Evolutionary conservation across 2,888 invertebrate genomes (phyloP).

Genomic region (Lucinisca nassula): DNA sequence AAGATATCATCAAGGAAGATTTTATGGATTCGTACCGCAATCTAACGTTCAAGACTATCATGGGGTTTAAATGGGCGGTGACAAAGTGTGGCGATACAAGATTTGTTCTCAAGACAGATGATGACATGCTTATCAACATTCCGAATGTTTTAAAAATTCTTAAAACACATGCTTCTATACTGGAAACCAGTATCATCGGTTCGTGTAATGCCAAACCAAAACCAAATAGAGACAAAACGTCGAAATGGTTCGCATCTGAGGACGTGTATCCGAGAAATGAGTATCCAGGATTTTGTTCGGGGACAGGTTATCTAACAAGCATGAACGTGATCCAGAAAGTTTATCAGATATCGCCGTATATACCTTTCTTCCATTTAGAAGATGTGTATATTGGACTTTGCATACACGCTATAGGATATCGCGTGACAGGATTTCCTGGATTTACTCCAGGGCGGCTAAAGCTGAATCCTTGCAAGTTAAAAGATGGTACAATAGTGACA

Average conservation of each 20-base stretch:
- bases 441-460: constrained; percentile 62
- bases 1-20: constrained; percentile 70
- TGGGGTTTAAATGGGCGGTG: constrained; percentile 71
- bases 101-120: constrained; percentile 74
- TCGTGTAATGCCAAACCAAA: constrained; percentile 54
- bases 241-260: constrained; percentile 80
- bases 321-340: constrained; percentile 71
- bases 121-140: constrained; percentile 80
- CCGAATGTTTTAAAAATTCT: constrained; percentile 58
- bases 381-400: constrained; percentile 81
- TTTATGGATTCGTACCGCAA: constrained; percentile 69
- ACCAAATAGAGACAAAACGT: constrained; percentile 72
- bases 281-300: constrained; percentile 82
- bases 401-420: constrained; percentile 68
- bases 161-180: neutral
- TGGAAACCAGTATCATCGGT: constrained; percentile 71
- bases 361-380: constrained; percentile 82
- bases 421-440: constrained; percentile 60
- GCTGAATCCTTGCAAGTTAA: constrained; percentile 67
- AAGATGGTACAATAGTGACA: constrained; percentile 60
- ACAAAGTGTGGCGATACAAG: constrained; percentile 62
- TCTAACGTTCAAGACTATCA: constrained; percentile 71
- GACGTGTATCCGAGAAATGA: constrained; percentile 71
- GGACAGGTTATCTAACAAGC: constrained; percentile 80
- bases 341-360: constrained; percentile 70